phyloP scores from a whole-genome alignment of 2,797 vertebrate genomes.

The Lycodopsis pacificus region DNA sequence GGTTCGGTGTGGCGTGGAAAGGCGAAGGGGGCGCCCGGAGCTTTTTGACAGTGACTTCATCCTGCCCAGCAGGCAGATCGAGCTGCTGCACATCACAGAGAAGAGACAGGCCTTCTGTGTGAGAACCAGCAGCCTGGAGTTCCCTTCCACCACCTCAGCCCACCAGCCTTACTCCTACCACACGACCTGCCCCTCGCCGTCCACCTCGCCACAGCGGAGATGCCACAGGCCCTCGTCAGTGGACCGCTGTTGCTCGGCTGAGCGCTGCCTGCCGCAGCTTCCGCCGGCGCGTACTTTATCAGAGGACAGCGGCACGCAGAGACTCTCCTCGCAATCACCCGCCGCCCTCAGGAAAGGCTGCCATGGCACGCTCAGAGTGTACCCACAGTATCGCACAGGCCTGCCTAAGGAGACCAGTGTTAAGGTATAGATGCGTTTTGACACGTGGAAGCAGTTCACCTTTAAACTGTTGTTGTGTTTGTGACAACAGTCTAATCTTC shows the following conservation, averaged over 20 bases:
- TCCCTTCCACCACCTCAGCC: slow-evolving; percentile 76
- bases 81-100: slow-evolving; percentile 92
- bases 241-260: slow-evolving; percentile 75
- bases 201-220: slow-evolving; percentile 66
- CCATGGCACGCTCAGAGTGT: slow-evolving; percentile 87
- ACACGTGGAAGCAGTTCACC: neutral
- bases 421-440: slow-evolving; percentile 81
- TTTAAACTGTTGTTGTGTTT: neutral
- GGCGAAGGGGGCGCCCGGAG: slow-evolving; percentile 72
- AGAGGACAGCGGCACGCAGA: slow-evolving; percentile 87
- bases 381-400: slow-evolving; percentile 91
- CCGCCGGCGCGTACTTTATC: slow-evolving; percentile 81
- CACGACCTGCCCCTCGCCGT: slow-evolving; percentile 61
- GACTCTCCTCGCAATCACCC: slow-evolving; percentile 77
- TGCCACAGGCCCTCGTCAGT: slow-evolving; percentile 81
- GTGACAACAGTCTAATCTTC: neutral
- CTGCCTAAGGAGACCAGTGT: slow-evolving; percentile 91
- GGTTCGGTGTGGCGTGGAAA: slow-evolving; percentile 61
- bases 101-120: slow-evolving; percentile 93
- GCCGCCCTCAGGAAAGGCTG: slow-evolving; percentile 78
- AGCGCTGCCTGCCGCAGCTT: slow-evolving; percentile 54
- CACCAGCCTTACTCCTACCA: slow-evolving; percentile 66
- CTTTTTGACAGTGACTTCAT: slow-evolving; percentile 93
- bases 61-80: slow-evolving; percentile 92
- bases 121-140: slow-evolving; percentile 92